Evolutionary conservation across 2,797 vertebrate species (phyloP), one percentile per base, ranked within the genome.

Genomic region (Paguma larvata): DNA sequence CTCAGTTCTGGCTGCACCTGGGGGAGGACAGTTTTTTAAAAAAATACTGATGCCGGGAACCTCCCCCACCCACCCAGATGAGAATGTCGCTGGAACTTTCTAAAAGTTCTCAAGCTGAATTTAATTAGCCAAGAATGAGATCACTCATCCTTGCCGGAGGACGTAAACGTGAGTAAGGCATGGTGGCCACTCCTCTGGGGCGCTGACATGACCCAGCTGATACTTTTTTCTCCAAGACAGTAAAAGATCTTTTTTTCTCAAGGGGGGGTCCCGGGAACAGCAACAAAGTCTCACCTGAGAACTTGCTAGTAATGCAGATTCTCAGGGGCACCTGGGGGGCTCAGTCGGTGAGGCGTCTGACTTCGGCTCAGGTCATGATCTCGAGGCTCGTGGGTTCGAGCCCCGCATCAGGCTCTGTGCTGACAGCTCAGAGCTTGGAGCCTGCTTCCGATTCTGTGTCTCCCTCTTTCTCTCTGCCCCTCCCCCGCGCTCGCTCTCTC

Each of bases 101-200:
- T 16, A n/a, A 16, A 93, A 67, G 13, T 59, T 41, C 46, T 67
- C 46, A 8, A 59, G 73, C 25, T n/a, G 25, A 72, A 59, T 73
- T 18, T 27, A 38, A 75, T 16, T 23, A 62, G n/a, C 63, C 23
- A 32, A 38, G 41, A 30, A 13, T 3, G 77, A 44, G 56, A 2
- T 34, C 0, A 0, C 51, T 10, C 27, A 5, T 19, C 73, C 73
- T 30, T 46, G 70, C 62, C 21, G 25, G 53, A 41, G 32, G 56
- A 11, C 7, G 8, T 0, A 14, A 41, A 72, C 53, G 16, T n/a
- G 75, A 68, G 0, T 5, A 12, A n/a, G 41, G 6, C 25, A 0
- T 2, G 3, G 12, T 18, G 77, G 63, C 44, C 59, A 5, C 2
- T 79, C 48, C 59, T 75, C n/a, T 2, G 48, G 27, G 83, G 23